Evolutionary conservation across 2,797 vertebrate genomes (phyloP), one percentile per base, ranked within the genome.

Genomic region (Gymnoscopelus microlampas): DNA sequence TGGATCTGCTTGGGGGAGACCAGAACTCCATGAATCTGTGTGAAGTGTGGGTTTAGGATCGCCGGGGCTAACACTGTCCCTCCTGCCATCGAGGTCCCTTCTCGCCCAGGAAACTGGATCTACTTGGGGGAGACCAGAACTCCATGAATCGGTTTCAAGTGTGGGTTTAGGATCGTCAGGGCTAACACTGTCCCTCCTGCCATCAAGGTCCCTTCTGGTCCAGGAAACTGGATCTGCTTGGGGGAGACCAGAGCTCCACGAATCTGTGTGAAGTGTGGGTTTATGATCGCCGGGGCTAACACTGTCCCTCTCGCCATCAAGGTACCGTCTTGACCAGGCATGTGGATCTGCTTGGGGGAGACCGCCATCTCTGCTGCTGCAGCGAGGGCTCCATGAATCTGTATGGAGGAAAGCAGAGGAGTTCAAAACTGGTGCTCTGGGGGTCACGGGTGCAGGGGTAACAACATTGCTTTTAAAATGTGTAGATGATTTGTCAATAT

Each of bases 311-410:
- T 26, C 26, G 26, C 26, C 26, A 26, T 26, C 26, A 3, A 26
- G 47, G 6, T 8, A 12, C 7, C 47, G 12, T 48, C 12, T 50
- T 14, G 10, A 2, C 10, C 49, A 50, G 14, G 11, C 49, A 12
- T 12, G 11, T 14, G 49, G 49, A 14, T 14, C 14, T 11, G 4
- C 14, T 50, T 50, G 49, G 4, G 35, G 35, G 4, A 35, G 35
- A 7, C 35, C 35, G 2, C 5, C 39, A 2, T 44, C 39, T 44
- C 39, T 44, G 39, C 39, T 57, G 68, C 80, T 85, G n/a, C 69
- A 85, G 15, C 60, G 58, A 8, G 73, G 90, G 47, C 83, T 85
- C 87, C 89, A 88, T 1, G 87, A 88, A 64, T 85, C 88, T 90
- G 11, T 10, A 35, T 2, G 5, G 39, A 3, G n/a, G 12, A 14